A percentile compares a stretch with the other conserved stretches of the same genome.
These are phyloP conservation scores for Drosophila kohkoa DNA, from an alignment of 1,140 invertebrate genomes.

Conservation along the genomic window DNA sequence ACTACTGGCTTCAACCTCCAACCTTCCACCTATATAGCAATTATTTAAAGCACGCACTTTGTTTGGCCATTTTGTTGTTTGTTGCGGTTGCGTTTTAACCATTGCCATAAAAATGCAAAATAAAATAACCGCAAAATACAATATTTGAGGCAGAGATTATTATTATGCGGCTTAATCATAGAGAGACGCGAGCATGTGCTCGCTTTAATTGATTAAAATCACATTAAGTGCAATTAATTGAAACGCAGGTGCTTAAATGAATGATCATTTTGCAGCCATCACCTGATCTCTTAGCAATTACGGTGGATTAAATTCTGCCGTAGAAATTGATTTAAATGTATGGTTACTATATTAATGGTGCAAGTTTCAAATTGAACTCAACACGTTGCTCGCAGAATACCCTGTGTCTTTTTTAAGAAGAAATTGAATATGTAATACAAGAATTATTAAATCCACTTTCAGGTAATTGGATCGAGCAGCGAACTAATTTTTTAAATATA, in stretches of 20 bases:
- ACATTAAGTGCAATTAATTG: constrained; percentile 4
- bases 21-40: constrained; percentile 43
- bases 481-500: no score
- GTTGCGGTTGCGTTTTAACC: constrained; percentile 47
- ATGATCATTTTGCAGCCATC: not conserved
- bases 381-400: not conserved
- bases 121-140: constrained; percentile 1
- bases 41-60: constrained; percentile 75
- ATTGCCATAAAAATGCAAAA: constrained; percentile 14
- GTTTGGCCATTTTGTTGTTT: constrained; percentile 33
- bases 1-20: not conserved
- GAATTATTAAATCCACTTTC: no score
- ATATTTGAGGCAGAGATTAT: not conserved
- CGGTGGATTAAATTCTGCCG: not conserved
- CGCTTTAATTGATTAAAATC: constrained; percentile 14
- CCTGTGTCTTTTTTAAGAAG: not conserved
- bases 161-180: constrained; percentile 8
- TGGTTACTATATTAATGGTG: not conserved
- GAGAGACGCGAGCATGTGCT: no score
- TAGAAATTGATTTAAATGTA: not conserved
- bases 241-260: constrained; percentile 8
- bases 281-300: not conserved
- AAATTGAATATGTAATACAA: no score
- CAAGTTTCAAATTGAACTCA: not conserved
- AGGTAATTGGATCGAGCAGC: no score